A percentile compares a stretch with the other conserved stretches of the same genome.
These are phyloP conservation scores for Tyto alba DNA, from an alignment of 2,113 vertebrate genomes.

Conservation along the genomic window DNA sequence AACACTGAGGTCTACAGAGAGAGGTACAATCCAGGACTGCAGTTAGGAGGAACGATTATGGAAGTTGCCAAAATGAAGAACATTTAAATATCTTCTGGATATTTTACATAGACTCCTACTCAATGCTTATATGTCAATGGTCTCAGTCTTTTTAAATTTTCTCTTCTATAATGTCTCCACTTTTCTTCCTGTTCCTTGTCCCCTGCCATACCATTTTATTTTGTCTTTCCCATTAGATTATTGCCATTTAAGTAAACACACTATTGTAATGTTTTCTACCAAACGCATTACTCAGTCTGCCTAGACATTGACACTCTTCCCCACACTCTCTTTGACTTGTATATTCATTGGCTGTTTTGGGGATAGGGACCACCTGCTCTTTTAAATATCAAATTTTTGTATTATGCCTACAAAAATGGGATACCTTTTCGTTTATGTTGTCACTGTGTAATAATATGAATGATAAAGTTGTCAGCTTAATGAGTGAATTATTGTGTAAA, in stretches of 20 bases:
- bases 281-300: neutral
- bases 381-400: neutral
- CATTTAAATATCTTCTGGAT: neutral
- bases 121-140: neutral
- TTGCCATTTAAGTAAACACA: neutral
- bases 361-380: neutral
- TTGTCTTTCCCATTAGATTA: neutral
- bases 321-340: neutral
- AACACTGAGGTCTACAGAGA: neutral
- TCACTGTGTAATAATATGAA: neutral
- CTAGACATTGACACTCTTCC: neutral
- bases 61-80: neutral
- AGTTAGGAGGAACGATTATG: neutral
- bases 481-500: neutral
- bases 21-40: neutral
- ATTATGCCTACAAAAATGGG: neutral
- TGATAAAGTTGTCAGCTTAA: neutral
- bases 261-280: neutral
- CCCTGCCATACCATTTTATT: neutral
- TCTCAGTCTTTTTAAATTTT: neutral
- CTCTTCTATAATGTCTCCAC: neutral
- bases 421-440: neutral
- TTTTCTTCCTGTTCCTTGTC: neutral
- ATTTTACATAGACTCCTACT: neutral
- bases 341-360: neutral